Conservation (phyloP, 2,888 invertebrate species). For the Thysanoteuthis rhombus region DNA sequence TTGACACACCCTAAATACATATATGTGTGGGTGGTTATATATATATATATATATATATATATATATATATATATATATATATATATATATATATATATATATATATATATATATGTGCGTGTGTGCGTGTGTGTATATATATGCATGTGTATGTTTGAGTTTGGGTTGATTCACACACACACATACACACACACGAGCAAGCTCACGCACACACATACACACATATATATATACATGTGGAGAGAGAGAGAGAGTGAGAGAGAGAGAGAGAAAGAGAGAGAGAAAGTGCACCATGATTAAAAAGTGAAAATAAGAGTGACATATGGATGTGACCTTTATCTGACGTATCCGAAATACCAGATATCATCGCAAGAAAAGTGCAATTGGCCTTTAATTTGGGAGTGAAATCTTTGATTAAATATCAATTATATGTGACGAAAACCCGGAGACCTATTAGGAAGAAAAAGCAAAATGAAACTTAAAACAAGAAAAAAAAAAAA, state of each 20-base stretch:
- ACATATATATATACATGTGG: background rate
- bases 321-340: background rate
- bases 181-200: background rate
- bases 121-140: background rate
- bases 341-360: background rate
- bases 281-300: background rate
- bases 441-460: background rate
- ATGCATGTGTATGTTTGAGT: background rate
- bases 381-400: background rate
- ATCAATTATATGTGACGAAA: background rate
- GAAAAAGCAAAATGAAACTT: no score
- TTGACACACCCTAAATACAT: no score
- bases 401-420: background rate
- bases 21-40: no score
- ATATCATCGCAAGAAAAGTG: background rate
- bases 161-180: background rate
- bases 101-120: background rate
- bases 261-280: no score
- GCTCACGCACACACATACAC: background rate
- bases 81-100: no score
- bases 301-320: background rate
- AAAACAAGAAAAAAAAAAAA: no score
- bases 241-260: background rate
- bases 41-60: no score
- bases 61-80: no score